These are phyloP conservation scores for Drosophila subobscura DNA, from an alignment of 1,140 invertebrate genomes.

Conservation along the genomic window DNA sequence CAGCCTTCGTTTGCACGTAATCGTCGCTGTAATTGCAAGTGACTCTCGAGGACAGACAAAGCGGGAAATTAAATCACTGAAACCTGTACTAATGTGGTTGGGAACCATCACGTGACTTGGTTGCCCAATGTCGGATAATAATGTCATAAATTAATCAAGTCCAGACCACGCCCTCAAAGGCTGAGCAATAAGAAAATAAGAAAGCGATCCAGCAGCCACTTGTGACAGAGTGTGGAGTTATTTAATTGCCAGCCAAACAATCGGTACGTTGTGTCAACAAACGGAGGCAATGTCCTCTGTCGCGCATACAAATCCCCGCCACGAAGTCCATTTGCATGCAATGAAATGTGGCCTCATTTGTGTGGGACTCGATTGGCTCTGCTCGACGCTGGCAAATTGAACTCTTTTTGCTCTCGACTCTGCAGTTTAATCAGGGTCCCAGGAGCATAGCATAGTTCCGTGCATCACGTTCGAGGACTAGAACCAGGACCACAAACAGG, in stretches of 20 bases:
- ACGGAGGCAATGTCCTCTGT: conserved; percentile 2
- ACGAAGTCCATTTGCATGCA: conserved; percentile 54
- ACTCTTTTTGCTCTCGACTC: conserved; percentile 14
- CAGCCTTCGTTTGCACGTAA: conserved; percentile 32
- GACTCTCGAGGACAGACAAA: conserved; percentile 21
- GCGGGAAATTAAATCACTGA: conserved; percentile 51
- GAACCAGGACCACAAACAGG: conserved; percentile 27
- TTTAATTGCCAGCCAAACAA: conserved; percentile 36
- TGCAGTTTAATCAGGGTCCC: conserved; percentile 52
- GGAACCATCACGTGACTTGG: conserved; percentile 59
- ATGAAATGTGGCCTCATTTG: conserved; percentile 29
- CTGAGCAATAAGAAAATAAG: background rate
- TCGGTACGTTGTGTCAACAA: conserved; percentile 54
- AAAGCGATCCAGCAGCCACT: background rate
- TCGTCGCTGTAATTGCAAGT: conserved; percentile 34
- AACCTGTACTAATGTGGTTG: conserved; percentile 32
- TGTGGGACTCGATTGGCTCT: conserved; percentile 11
- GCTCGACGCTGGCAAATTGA: conserved; percentile 7
- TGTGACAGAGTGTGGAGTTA: conserved; percentile 14
- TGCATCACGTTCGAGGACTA: conserved; percentile 25
- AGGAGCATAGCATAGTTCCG: conserved; percentile 14
- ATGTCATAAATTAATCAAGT: conserved; percentile 46
- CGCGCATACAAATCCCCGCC: conserved; percentile 30
- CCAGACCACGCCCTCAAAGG: background rate
- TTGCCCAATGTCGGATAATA: conserved; percentile 36